Percentiles rank a stretch among this genome's conserved stretches.
Conservation (phyloP, 2,888 invertebrate genomes). For the Notodonta dromedarius region DNA sequence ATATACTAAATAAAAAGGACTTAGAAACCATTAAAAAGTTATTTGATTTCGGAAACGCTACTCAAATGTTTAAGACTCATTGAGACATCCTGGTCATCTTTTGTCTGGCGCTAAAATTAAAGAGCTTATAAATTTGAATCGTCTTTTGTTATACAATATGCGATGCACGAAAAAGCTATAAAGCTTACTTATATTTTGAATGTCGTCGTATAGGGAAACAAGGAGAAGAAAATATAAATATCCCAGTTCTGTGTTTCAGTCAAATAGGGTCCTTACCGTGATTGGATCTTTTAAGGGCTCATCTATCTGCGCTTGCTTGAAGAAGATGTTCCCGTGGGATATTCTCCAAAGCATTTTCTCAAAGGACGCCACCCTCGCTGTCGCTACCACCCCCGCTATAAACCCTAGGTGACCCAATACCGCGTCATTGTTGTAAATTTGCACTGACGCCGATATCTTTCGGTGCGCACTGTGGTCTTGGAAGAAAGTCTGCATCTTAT, state of each 20-base stretch:
- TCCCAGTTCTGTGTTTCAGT: no score
- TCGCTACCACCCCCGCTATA: conserved; percentile 76
- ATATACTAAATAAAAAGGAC: no score
- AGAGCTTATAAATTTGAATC: no score
- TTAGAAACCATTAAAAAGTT: no score
- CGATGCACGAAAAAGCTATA: no score
- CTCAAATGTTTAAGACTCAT: no score
- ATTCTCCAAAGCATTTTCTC: conserved; percentile 80
- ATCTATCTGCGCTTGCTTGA: conserved; percentile 77
- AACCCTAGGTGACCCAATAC: conserved; percentile 74
- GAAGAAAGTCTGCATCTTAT: conserved; percentile 77
- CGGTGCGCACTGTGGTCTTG: conserved; percentile 86
- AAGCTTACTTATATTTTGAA: not conserved
- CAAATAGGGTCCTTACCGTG: conserved; percentile 56
- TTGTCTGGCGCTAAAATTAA: no score
- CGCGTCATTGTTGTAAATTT: conserved; percentile 73
- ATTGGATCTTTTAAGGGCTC: conserved; percentile 73
- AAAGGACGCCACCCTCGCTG: conserved; percentile 70
- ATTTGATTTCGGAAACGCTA: no score
- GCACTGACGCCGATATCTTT: conserved; percentile 76
- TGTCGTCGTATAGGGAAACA: no score
- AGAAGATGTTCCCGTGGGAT: conserved; percentile 80
- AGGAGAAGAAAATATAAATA: no score
- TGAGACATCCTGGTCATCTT: no score
- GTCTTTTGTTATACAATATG: no score